Evolutionary conservation across 2,113 vertebrate genomes (phyloP), one percentile per base, ranked within the genome.

Genomic region (Alces alces): DNA sequence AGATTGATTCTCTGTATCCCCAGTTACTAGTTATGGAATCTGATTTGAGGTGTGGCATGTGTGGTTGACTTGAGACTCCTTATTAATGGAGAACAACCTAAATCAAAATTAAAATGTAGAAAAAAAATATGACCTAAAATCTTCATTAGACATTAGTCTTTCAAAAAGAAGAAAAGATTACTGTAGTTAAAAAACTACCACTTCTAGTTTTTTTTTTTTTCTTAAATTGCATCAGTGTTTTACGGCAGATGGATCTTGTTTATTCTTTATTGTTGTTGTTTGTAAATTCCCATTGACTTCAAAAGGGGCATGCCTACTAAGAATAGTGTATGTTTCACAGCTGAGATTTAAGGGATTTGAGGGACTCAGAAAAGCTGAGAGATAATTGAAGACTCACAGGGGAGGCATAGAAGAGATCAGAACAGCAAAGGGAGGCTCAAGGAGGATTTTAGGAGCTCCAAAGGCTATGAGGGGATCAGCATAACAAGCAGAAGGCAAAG

Each of bases 261-360:
- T 97, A 79, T 95, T 97, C 97, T 95, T 96, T 86, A 50, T 87
- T 97, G 60, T 90, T 98, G 93, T 97, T 98, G 94, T 97, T 98
- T 98, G 92, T 97, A 98, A 98, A 97, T 97, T 98, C 86, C 86
- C 93, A 79, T 80, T 97, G 92, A 98, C 98, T 98, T 98, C 73
- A 52, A 86, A 96, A 94, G 93, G 88, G 73, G 55, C 93, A 95
- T 88, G 64, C 58, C 66, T 97, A 93, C 73, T 96, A 97, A 96
- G 97, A 97, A 98, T 96, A 97, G 87, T 97, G 19, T 83, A 47
- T 60, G 86, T 96, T 98, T 98, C 93, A 96, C 93, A 98, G 88
- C 88, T 98, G 93, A 98, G 96, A 97, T 98, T 97, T 97, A 96
- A 98, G 82, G 98, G 98, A 97, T 98, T 98, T 97, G 79, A 97